Percentiles rank a stretch among this genome's conserved stretches.
Evolutionary conservation across 1,140 invertebrate species (phyloP).

Genomic region (Saccostrea cuccullata): DNA sequence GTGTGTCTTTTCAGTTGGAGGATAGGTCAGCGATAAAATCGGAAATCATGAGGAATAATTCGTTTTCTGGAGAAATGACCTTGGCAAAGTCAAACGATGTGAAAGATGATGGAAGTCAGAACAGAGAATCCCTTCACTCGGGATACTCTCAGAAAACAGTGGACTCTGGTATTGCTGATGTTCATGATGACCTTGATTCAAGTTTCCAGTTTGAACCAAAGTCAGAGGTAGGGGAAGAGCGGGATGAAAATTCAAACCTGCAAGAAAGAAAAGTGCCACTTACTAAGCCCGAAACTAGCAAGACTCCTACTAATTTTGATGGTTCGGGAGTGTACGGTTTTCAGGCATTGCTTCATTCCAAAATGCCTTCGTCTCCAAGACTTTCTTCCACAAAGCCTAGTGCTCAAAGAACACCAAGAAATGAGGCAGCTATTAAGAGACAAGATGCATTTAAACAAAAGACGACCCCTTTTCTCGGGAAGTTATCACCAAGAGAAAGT

Average conservation of each 20-base stretch:
- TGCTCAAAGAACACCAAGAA: neutral
- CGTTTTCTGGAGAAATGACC: constrained; percentile 15
- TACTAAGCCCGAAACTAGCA: neutral
- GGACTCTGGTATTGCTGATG: constrained; percentile 6
- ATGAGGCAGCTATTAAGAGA: neutral
- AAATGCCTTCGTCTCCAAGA: neutral
- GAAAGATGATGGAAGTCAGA: neutral
- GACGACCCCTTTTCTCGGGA: neutral
- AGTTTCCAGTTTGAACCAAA: neutral
- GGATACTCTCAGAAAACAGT: constrained; percentile 1
- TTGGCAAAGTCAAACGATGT: neutral
- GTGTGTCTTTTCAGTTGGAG: constrained; percentile 39
- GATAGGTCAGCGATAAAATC: constrained; percentile 12
- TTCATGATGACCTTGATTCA: neutral
- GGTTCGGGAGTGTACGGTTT: constrained; percentile 26
- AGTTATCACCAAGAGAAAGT: neutral
- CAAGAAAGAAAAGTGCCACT: neutral
- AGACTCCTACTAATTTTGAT: neutral
- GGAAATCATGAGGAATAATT: constrained; percentile 32
- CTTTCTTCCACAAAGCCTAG: neutral
- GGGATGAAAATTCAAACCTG: constrained; percentile 9
- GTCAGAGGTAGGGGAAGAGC: neutral
- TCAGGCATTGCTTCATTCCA: constrained; percentile 16
- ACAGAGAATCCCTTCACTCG: constrained; percentile 7
- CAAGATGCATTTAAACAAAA: constrained; percentile 25